phyloP scores from a whole-genome alignment of 2,888 invertebrate species.

The Cryptosula pallasiana region DNA sequence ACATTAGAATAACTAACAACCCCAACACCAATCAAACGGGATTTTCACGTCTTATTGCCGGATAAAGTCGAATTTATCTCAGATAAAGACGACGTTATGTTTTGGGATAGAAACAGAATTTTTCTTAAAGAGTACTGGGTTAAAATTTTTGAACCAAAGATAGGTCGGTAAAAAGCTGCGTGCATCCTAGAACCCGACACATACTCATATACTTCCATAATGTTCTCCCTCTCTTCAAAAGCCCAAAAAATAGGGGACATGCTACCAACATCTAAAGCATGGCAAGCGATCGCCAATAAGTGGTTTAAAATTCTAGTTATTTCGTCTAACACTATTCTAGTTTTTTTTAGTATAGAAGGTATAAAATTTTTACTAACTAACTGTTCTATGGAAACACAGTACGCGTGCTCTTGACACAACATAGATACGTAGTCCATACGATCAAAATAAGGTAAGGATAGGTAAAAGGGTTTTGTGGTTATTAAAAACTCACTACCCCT shows the following conservation, averaged over 20 bases:
- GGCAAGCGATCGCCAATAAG: slow-evolving; percentile 12
- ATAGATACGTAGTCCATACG: slow-evolving; percentile 26
- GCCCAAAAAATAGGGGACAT: slow-evolving; percentile 24
- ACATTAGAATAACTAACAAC: slow-evolving; percentile 11
- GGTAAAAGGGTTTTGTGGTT: slow-evolving; percentile 23
- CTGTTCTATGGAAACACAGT: slow-evolving; percentile 12
- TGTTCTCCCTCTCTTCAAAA: slow-evolving; percentile 26
- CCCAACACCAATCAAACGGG: slow-evolving; percentile 19
- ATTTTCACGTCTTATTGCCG: slow-evolving; percentile 22
- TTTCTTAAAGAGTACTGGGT: slow-evolving; percentile 5
- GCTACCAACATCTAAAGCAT: slow-evolving; percentile 25
- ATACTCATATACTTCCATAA: slow-evolving; percentile 26
- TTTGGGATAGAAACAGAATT: slow-evolving; percentile 11
- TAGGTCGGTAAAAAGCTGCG: slow-evolving; percentile 20
- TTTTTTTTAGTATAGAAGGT: slow-evolving; percentile 21
- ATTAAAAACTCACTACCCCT: slow-evolving; percentile 26
- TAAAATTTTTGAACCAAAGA: slow-evolving; percentile 20
- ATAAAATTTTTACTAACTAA: slow-evolving; percentile 4
- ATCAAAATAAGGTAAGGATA: slow-evolving; percentile 26
- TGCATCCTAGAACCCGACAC: slow-evolving; percentile 26
- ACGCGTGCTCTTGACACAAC: slow-evolving; percentile 24
- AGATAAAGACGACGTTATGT: slow-evolving; percentile 6
- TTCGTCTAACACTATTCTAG: slow-evolving; percentile 24
- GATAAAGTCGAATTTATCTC: slow-evolving; percentile 21
- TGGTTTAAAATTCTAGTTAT: slow-evolving; percentile 26